Conservation (phyloP, 2,113 vertebrate genomes). For the Ceyx melanurus region DNA sequence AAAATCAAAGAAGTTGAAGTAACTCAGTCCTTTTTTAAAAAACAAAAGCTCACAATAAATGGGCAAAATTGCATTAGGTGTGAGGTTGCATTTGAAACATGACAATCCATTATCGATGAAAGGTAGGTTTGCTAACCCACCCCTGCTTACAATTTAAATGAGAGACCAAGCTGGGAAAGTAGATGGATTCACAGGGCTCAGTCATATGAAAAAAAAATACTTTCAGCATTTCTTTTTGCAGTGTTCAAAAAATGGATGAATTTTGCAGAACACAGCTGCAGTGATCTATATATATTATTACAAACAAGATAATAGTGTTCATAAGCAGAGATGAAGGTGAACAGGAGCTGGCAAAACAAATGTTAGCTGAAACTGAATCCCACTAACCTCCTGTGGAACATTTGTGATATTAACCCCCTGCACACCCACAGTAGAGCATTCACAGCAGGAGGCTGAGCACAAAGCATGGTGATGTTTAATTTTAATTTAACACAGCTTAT, state of each 20-base stretch:
- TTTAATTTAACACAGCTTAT: slow-evolving; percentile 69
- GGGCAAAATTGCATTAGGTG: background rate
- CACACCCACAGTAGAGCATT: background rate
- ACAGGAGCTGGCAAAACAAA: slow-evolving; percentile 63
- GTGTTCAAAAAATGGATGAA: slow-evolving; percentile 38
- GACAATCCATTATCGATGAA: background rate
- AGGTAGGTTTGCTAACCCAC: background rate
- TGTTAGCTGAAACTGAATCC: slow-evolving; percentile 68
- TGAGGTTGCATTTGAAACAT: background rate
- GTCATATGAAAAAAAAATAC: background rate
- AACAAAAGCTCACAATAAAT: background rate
- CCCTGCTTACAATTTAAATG: background rate
- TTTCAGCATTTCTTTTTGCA: background rate
- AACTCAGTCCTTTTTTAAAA: background rate
- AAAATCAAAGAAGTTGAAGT: background rate
- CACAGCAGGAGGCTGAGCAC: slow-evolving; percentile 32
- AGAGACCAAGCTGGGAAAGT: background rate
- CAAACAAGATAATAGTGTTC: slow-evolving; percentile 67
- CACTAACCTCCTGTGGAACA: slow-evolving; percentile 54
- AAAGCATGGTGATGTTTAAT: slow-evolving; percentile 67
- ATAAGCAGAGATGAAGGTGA: slow-evolving; percentile 62
- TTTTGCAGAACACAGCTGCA: slow-evolving; percentile 48
- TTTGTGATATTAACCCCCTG: slow-evolving; percentile 65
- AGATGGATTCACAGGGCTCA: background rate
- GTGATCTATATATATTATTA: slow-evolving; percentile 61